These are phyloP conservation scores for Drosophila stalkeri DNA, from an alignment of 2,888 invertebrate genomes.

Conservation along the genomic window DNA sequence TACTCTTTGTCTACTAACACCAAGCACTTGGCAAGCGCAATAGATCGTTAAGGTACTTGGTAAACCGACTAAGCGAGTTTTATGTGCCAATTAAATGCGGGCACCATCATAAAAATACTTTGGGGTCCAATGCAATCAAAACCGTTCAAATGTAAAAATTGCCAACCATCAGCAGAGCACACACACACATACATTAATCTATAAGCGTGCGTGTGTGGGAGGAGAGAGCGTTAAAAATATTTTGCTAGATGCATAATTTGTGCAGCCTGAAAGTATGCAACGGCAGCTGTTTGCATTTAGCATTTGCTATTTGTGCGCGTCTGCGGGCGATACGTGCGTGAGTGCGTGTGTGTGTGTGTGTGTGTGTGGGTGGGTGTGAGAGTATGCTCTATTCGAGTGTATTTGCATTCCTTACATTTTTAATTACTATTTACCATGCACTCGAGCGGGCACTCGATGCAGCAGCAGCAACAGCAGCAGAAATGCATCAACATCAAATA, in stretches of 20 bases:
- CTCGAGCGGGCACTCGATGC: constrained; percentile 65
- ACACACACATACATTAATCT: background rate
- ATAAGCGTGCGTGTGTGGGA: background rate
- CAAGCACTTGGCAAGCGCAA: background rate
- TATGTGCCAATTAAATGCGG: constrained; percentile 61
- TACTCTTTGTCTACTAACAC: background rate
- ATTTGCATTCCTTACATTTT: constrained; percentile 77
- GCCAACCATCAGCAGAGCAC: constrained; percentile 31
- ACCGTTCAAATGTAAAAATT: constrained; percentile 61
- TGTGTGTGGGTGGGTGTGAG: background rate
- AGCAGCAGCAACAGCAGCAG: constrained; percentile 37
- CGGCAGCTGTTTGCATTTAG: constrained; percentile 57
- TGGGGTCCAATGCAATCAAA: constrained; percentile 53
- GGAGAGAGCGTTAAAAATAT: constrained; percentile 34
- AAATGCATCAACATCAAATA: constrained; percentile 60
- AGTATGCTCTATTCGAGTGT: constrained; percentile 32
- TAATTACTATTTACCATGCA: constrained; percentile 79
- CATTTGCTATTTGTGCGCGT: constrained; percentile 51
- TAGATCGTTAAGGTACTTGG: constrained; percentile 21
- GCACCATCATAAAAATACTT: constrained; percentile 52
- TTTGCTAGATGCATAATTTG: constrained; percentile 69
- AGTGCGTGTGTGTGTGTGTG: background rate
- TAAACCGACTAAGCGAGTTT: constrained; percentile 43
- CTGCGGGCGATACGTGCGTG: constrained; percentile 15
- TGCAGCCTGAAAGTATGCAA: constrained; percentile 67